Evolutionary conservation across 2,888 invertebrate genomes (phyloP), one percentile per base, ranked within the genome.

Genomic region (Steinernema carpocapsae): DNA sequence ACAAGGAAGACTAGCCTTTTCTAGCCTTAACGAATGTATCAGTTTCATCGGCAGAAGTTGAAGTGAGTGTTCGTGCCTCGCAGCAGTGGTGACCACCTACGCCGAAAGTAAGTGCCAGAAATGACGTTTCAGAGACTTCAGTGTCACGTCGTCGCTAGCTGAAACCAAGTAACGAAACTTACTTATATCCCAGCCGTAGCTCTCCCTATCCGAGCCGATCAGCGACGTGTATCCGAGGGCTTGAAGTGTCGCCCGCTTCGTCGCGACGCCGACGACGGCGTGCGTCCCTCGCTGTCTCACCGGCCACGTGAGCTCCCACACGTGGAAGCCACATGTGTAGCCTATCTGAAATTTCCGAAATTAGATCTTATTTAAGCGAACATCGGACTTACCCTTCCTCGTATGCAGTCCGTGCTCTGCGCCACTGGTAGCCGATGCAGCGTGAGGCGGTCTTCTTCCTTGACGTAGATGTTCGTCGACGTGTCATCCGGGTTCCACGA

Each of bases 121-220:
- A n/a, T n/a, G n/a, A n/a, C n/a, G n/a, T n/a, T n/a, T n/a, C n/a
- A n/a, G n/a, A n/a, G n/a, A n/a, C n/a, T n/a, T n/a, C n/a, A n/a
- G n/a, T n/a, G n/a, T n/a, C n/a, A n/a, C n/a, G n/a, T n/a, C n/a
- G n/a, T n/a, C n/a, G n/a, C n/a, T n/a, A n/a, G n/a, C n/a, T n/a
- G n/a, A n/a, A n/a, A n/a, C n/a, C n/a, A 19, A 14, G n/a, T 1
- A 4, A n/a, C 14, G 26, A 12, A 75, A 78, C 85, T 75, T 72
- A 84, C 94, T 93, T 85, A 95, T 91, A 89, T 99, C 97, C 97
- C 97, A 99, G 72, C 97, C 97, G 95, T 97, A 99, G 86, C 97
- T 97, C 88, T 95, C 94, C 88, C 94, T 93, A 85, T 95, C 95
- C 88, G 94, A 94, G 80, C 99, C 97, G 77, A 99, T 95, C 86